Evolutionary conservation across 1,140 invertebrate genomes (phyloP), one percentile per base, ranked within the genome.

Genomic region (Leptinotarsa lineolata): DNA sequence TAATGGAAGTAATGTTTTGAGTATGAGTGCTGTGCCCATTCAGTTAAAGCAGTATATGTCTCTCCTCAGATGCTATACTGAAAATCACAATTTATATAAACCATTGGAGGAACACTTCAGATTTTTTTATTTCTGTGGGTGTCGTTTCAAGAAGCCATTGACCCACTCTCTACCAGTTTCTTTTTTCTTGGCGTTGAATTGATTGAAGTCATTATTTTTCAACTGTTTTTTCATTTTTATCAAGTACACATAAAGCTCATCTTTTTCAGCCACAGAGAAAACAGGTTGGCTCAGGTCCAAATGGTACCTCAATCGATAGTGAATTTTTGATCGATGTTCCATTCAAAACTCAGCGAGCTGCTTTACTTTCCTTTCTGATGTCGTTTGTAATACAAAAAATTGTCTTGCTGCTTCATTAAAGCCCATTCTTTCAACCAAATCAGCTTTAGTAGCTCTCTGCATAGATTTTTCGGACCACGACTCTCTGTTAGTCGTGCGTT

Each of bases 1-100:
- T 65, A 69, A 84, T 76, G 0, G 82, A 45, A 71, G 82, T 76
- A 12, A 85, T 48, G 75, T 81, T 84, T 78, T 79, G 77, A 12
- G 79, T 80, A 70, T 83, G 81, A 20, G 72, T 76, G 3, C 46
- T 22, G 71, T 80, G 77, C 2, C 80, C 79, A 77, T 78, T 73
- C 18, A 77, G 45, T n/a, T 22, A 22, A 22, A 22, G 2, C 21
- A 22, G 21, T n/a, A n/a, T n/a, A n/a, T n/a, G 21, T 22, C 21
- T 22, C 21, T 22, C 1, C 2, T 22, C 1, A 22, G 21, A 22
- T 22, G 21, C 13, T 13, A 13, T 46, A 46, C 13, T 13, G 45
- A 46, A 5, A 60, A 21, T 60, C n/a, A n/a, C n/a, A n/a, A n/a
- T n/a, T n/a, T n/a, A n/a, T n/a, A n/a, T n/a, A n/a, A n/a, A n/a